Evolutionary conservation across 1,140 invertebrate genomes (phyloP).

Genomic region (Diploscapter pachys): DNA sequence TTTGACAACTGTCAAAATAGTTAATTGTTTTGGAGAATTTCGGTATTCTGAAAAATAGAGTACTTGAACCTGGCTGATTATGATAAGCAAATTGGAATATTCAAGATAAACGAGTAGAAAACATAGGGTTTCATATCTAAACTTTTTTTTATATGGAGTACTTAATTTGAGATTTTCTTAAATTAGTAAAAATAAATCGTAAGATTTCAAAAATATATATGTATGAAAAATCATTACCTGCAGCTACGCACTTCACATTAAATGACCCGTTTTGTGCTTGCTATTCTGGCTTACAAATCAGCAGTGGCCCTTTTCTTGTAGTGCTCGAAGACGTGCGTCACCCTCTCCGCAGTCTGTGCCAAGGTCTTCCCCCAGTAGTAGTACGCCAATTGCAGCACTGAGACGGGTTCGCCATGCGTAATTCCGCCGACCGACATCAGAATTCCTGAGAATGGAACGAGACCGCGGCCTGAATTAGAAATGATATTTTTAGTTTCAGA

Average conservation of each 20-base stretch:
- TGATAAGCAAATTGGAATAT: too few relatives aligned
- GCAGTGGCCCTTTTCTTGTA: conserved; percentile 29
- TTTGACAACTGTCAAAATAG: too few relatives aligned
- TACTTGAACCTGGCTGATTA: too few relatives aligned
- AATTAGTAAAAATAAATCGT: conserved; percentile 1
- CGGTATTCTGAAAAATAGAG: too few relatives aligned
- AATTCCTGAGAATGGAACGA: conserved; percentile 32
- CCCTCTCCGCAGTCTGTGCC: not conserved
- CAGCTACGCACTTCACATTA: not conserved
- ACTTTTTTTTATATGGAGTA: not conserved
- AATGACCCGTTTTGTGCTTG: conserved; percentile 1
- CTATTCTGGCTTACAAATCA: conserved; percentile 4
- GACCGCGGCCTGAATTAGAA: conserved; percentile 22
- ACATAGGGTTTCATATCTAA: conserved; percentile 7
- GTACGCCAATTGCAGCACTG: conserved; percentile 23
- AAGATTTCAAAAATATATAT: not conserved
- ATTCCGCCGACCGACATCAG: conserved; percentile 20
- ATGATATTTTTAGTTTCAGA: too few relatives aligned
- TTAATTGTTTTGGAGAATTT: too few relatives aligned
- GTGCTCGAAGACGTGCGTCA: conserved; percentile 25
- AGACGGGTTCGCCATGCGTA: conserved; percentile 23
- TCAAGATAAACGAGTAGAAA: too few relatives aligned
- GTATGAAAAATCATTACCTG: not conserved
- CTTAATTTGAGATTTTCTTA: not conserved
- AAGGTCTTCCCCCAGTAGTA: conserved; percentile 12